A percentile compares a stretch with the other conserved stretches of the same genome.
These are phyloP conservation scores for Triplophysa rosa DNA, from an alignment of 2,113 vertebrate species.

Conservation along the genomic window DNA sequence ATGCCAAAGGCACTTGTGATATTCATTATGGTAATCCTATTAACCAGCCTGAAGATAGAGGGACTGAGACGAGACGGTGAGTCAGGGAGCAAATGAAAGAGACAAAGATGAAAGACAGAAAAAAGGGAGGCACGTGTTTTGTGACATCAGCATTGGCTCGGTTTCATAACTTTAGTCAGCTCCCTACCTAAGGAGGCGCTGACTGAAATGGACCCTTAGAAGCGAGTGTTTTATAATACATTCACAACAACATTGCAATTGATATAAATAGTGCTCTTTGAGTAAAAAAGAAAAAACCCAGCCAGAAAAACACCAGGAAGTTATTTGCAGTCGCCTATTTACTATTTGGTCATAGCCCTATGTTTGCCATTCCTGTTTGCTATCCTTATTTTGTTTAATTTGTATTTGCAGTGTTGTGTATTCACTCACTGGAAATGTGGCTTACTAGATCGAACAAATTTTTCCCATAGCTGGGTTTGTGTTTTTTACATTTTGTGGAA, in stretches of 20 bases:
- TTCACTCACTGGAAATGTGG: neutral
- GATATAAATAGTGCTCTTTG: no score
- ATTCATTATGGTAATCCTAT: conserved; percentile 72
- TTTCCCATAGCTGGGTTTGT: no score
- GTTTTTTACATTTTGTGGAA: no score
- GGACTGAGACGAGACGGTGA: neutral
- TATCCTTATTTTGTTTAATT: conserved; percentile 17
- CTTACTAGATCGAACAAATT: no score
- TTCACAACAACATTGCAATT: neutral
- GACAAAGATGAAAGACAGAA: neutral
- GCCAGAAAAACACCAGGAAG: conserved; percentile 7
- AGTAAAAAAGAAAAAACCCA: neutral
- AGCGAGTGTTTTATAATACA: no score
- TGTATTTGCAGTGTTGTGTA: no score
- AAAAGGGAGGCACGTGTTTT: neutral
- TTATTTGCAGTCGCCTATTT: neutral
- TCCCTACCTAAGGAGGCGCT: neutral
- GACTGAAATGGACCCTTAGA: neutral
- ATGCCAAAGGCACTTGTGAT: conserved; percentile 61
- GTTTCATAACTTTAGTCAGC: neutral
- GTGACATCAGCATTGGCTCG: conserved; percentile 2
- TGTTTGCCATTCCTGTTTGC: no score
- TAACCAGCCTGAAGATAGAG: conserved; percentile 53
- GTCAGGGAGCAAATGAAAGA: neutral
- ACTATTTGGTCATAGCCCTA: neutral